Evolutionary conservation across 2,113 vertebrate genomes (phyloP).

Genomic region (Cygnus buccinator): DNA sequence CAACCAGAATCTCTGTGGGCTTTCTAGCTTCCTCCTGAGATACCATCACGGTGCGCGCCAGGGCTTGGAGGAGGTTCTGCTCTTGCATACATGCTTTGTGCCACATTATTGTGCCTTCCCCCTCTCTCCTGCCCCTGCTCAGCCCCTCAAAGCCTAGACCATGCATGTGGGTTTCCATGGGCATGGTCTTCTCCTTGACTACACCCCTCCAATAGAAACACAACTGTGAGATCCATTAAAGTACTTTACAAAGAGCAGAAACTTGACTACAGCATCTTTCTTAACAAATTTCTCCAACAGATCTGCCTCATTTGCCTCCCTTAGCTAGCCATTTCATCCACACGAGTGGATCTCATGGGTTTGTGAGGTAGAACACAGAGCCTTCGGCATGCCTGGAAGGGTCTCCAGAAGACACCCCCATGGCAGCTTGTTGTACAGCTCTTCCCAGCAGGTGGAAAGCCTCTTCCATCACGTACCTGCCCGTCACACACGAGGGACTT

Average conservation of each 20-base stretch:
- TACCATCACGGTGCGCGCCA: not conserved
- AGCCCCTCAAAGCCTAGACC: not conserved
- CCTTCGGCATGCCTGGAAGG: not conserved
- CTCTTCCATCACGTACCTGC: not conserved
- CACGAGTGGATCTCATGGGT: not conserved
- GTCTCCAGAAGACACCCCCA: not conserved
- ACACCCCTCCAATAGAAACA: not conserved
- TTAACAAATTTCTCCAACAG: not conserved
- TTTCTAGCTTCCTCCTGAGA: not conserved
- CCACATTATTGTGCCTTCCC: not conserved
- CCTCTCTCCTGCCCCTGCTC: not conserved
- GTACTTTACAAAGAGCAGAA: not conserved
- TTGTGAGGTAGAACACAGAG: not conserved
- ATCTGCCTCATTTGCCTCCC: not conserved
- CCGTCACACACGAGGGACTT: not conserved
- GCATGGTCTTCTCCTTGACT: not conserved
- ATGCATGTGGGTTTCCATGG: not conserved
- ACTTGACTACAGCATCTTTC: not conserved
- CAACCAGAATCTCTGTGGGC: fast-evolving
- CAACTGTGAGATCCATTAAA: not conserved
- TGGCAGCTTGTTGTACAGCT: not conserved
- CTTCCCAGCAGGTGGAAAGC: not conserved
- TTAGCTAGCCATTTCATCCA: not conserved
- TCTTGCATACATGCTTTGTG: not conserved
- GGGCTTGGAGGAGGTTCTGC: not conserved